Percentiles rank a stretch among this genome's conserved stretches.
Conservation (phyloP, 2,888 invertebrate genomes). For the Coenonympha arcania region DNA sequence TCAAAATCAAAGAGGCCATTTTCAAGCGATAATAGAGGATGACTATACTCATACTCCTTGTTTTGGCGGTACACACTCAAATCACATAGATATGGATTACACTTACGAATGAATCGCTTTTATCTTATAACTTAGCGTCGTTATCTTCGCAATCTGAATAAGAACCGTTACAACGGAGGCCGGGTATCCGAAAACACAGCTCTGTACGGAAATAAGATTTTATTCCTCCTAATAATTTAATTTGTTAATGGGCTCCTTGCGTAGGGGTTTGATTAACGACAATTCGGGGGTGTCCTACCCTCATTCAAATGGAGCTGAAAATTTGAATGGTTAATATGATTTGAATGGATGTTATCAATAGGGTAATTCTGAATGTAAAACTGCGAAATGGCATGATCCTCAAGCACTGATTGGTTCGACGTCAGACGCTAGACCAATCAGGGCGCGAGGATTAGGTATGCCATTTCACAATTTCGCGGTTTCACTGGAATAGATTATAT, state of each 20-base stretch:
- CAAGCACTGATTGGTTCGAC: too few relatives aligned
- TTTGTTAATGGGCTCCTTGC: constrained; percentile 22
- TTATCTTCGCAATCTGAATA: constrained; percentile 31
- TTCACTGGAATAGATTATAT: too few relatives aligned
- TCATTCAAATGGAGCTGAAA: constrained; percentile 2
- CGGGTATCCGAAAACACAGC: constrained; percentile 18
- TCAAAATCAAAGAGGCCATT: too few relatives aligned
- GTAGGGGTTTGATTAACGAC: constrained; percentile 13
- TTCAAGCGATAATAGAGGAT: too few relatives aligned
- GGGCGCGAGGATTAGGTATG: too few relatives aligned
- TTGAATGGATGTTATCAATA: neutral
- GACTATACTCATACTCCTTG: too few relatives aligned
- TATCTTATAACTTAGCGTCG: constrained; percentile 27
- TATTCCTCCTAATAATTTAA: constrained; percentile 22
- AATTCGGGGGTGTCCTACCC: constrained; percentile 1
- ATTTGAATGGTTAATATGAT: neutral
- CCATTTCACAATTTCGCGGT: too few relatives aligned
- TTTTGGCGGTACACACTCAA: too few relatives aligned
- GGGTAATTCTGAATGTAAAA: neutral
- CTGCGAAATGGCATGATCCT: too few relatives aligned
- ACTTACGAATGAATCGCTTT: constrained; percentile 23
- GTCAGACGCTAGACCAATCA: too few relatives aligned
- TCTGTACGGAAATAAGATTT: constrained; percentile 19
- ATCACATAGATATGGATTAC: too few relatives aligned
- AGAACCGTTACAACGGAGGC: constrained; percentile 24